These are phyloP conservation scores for Pilophorus perplexus DNA, from an alignment of 2,888 invertebrate genomes.

Conservation along the genomic window DNA sequence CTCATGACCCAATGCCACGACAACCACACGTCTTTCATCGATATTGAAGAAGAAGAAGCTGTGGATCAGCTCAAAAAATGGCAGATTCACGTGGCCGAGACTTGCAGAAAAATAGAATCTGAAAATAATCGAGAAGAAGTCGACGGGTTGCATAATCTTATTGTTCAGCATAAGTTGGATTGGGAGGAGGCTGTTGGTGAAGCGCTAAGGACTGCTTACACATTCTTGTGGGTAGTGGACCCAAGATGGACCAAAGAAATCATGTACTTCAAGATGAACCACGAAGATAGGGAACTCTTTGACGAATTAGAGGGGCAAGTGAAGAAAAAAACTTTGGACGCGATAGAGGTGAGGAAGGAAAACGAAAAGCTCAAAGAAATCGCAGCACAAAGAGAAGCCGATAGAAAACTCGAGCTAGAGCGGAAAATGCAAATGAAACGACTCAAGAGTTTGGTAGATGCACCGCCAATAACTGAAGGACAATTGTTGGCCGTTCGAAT, in stretches of 20 bases:
- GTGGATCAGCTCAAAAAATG: constrained; percentile 10
- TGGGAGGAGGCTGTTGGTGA: constrained; percentile 25
- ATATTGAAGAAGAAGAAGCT: constrained; percentile 27
- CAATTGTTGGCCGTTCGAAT: background rate
- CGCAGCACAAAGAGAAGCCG: background rate
- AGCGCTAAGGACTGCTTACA: constrained; percentile 14
- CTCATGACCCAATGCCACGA: constrained; percentile 30
- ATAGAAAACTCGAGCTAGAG: background rate
- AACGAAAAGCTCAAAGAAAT: background rate
- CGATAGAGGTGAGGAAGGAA: background rate
- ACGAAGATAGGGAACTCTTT: constrained; percentile 14
- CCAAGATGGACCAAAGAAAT: constrained; percentile 27
- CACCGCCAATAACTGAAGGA: background rate
- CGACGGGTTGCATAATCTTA: constrained; percentile 12
- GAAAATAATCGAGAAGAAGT: constrained; percentile 29
- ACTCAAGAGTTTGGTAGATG: background rate
- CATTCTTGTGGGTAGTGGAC: constrained; percentile 32
- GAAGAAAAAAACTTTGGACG: constrained; percentile 1
- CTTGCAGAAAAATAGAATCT: constrained; percentile 25
- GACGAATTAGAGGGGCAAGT: constrained; percentile 8
- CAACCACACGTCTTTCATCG: constrained; percentile 29
- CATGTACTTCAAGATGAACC: constrained; percentile 37
- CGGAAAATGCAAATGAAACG: constrained; percentile 18
- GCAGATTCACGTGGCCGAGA: background rate
- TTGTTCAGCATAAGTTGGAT: background rate